Conservation (phyloP, 2,797 vertebrate genomes). For the Hoplostethus atlanticus region DNA sequence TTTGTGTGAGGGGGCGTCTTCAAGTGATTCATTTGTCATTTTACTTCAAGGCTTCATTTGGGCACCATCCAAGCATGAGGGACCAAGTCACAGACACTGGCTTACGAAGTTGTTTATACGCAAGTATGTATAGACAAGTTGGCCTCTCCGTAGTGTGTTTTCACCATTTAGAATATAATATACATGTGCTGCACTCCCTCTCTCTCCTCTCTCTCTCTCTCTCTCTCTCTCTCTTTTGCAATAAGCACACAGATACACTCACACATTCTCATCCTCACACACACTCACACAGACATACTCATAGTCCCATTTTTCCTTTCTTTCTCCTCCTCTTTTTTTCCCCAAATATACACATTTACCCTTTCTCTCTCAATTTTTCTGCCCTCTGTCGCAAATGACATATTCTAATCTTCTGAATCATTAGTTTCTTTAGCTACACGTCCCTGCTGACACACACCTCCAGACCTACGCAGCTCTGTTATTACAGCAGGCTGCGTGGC, state of each 20-base stretch:
- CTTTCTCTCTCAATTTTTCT: constrained; percentile 23
- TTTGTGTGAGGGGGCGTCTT: constrained; percentile 77
- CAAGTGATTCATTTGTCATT: constrained; percentile 82
- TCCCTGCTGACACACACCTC: constrained; percentile 35
- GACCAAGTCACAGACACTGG: constrained; percentile 51
- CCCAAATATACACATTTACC: not conserved
- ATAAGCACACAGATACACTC: not conserved
- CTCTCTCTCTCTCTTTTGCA: not conserved
- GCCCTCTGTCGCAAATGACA: constrained; percentile 43
- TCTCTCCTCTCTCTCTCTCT: too few species aligned
- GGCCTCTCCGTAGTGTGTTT: constrained; percentile 19
- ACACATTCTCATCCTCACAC: not conserved
- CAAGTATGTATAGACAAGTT: constrained; percentile 34
- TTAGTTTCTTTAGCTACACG: constrained; percentile 29
- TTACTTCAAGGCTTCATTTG: constrained; percentile 78
- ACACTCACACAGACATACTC: not conserved
- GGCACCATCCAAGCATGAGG: constrained; percentile 71
- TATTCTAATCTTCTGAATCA: constrained; percentile 44
- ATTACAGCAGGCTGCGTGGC: constrained; percentile 25
- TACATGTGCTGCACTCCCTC: too few species aligned
- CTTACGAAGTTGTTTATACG: constrained; percentile 55
- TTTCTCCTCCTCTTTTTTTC: not conserved
- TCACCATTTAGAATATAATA: constrained; percentile 10
- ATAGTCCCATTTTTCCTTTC: too few species aligned
- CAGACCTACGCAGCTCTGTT: constrained; percentile 46